A percentile compares a stretch with the other conserved stretches of the same genome.
Evolutionary conservation across 1,140 invertebrate species (phyloP).

Genomic region (Bombyx mandarina): DNA sequence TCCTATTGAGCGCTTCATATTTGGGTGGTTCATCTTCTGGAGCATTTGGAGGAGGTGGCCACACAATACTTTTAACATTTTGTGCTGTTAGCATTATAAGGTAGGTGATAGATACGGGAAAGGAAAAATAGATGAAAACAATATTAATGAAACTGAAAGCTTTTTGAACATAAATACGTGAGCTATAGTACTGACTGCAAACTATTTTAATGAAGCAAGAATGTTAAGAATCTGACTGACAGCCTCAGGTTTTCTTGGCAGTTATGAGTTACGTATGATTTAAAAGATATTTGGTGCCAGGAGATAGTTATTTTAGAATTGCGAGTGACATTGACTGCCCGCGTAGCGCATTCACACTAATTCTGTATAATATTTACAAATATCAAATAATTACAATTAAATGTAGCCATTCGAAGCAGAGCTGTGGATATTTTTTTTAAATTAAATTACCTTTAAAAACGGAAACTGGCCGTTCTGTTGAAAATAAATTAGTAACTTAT

Average conservation of each 20-base stretch:
- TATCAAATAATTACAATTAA: conserved; percentile 16
- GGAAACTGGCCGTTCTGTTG: conserved; percentile 61
- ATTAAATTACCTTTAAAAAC: conserved; percentile 64
- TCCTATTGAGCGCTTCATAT: conserved; percentile 14
- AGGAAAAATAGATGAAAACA: conserved; percentile 51
- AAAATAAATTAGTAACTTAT: conserved; percentile 50
- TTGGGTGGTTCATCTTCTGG: conserved; percentile 58
- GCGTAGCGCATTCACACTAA: conserved; percentile 38
- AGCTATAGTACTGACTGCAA: conserved; percentile 15
- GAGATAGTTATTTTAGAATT: conserved; percentile 41
- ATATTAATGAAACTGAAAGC: conserved; percentile 47
- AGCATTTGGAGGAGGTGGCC: conserved; percentile 72
- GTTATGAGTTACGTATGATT: conserved; percentile 24
- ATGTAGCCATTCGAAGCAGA: conserved; percentile 45
- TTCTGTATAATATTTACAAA: conserved; percentile 29
- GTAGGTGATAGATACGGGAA: conserved; percentile 32
- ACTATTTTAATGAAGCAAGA: conserved; percentile 26
- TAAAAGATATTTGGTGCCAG: conserved; percentile 26
- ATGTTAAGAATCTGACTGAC: conserved; percentile 25
- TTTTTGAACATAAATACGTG: conserved; percentile 16
- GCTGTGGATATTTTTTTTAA: conserved; percentile 33
- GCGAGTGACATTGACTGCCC: conserved; percentile 18
- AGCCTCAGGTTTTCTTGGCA: conserved; percentile 15
- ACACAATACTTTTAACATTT: conserved; percentile 74
- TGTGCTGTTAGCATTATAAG: conserved; percentile 56